Conservation (phyloP, 2,888 invertebrate genomes). For the Nephrotoma guestfalica region DNA sequence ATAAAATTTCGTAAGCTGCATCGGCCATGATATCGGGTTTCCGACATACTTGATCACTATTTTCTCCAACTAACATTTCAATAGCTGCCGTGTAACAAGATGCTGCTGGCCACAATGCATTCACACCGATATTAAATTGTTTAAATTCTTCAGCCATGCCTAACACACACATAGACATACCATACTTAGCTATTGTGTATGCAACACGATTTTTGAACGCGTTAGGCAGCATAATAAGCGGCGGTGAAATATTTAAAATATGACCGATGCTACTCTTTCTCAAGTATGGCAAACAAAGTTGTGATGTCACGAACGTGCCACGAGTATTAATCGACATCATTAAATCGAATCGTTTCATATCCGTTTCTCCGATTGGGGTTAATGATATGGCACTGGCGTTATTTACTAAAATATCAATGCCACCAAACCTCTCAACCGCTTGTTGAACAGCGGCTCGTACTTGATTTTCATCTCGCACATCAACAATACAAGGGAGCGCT, state of each 20-base stretch:
- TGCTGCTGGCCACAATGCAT: slow-evolving; percentile 92
- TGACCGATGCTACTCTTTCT: slow-evolving; percentile 81
- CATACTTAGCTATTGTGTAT: slow-evolving; percentile 97
- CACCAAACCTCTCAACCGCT: slow-evolving; percentile 70
- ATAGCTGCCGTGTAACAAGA: slow-evolving; percentile 90
- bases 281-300: slow-evolving; percentile 74
- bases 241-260: slow-evolving; percentile 90
- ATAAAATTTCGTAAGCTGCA: slow-evolving; percentile 27
- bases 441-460: slow-evolving; percentile 47
- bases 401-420: slow-evolving; percentile 88
- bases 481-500: slow-evolving; percentile 66
- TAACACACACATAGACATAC: slow-evolving; percentile 96
- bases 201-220: slow-evolving; percentile 90
- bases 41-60: slow-evolving; percentile 24
- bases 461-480: slow-evolving; percentile 63
- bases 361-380: slow-evolving; percentile 65
- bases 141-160: slow-evolving; percentile 94
- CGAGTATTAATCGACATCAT: slow-evolving; percentile 92
- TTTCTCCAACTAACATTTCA: slow-evolving; percentile 60
- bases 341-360: slow-evolving; percentile 93
- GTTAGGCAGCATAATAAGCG: slow-evolving; percentile 69
- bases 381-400: slow-evolving; percentile 92
- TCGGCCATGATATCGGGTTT: slow-evolving; percentile 32
- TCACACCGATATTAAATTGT: slow-evolving; percentile 71
- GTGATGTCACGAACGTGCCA: slow-evolving; percentile 89